Evolutionary conservation across 2,797 vertebrate genomes (phyloP).

Genomic region (Prionace glauca): DNA sequence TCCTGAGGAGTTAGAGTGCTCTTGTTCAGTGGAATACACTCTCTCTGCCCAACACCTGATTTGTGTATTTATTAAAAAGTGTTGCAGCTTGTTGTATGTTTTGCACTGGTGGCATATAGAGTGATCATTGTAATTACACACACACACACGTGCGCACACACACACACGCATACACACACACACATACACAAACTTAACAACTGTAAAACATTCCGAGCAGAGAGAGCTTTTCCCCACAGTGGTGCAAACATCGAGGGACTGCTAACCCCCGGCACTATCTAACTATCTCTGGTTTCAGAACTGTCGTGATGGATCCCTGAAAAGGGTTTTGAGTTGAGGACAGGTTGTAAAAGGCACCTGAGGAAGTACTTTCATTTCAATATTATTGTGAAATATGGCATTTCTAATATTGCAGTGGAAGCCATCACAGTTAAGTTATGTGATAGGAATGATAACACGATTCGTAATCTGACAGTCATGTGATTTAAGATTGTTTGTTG

Average conservation of each 20-base stretch:
- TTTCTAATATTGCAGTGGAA: not conserved
- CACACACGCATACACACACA: rapidly evolving
- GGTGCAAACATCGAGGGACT: not conserved
- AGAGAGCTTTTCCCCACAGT: not conserved
- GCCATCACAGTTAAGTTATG: not conserved
- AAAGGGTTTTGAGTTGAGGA: not conserved
- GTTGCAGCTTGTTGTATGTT: not conserved
- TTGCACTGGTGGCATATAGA: not conserved
- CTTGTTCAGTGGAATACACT: not conserved
- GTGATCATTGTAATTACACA: not conserved
- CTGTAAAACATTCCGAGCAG: not conserved
- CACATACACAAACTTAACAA: not conserved
- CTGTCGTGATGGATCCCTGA: not conserved
- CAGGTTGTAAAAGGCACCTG: not conserved
- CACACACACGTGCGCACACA: not conserved
- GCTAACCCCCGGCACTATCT: too few species aligned
- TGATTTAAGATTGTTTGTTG: not conserved
- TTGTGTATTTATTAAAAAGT: not conserved
- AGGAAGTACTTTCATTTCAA: not conserved
- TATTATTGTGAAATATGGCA: not conserved
- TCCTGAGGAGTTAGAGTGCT: not conserved
- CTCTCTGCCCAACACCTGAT: too few species aligned
- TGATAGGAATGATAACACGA: not conserved
- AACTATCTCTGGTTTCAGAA: not conserved
- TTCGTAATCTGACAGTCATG: not conserved